Base-by-base conservation (phyloP, 2,888 invertebrate genomes). In the Xestia ashworthii region DNA sequence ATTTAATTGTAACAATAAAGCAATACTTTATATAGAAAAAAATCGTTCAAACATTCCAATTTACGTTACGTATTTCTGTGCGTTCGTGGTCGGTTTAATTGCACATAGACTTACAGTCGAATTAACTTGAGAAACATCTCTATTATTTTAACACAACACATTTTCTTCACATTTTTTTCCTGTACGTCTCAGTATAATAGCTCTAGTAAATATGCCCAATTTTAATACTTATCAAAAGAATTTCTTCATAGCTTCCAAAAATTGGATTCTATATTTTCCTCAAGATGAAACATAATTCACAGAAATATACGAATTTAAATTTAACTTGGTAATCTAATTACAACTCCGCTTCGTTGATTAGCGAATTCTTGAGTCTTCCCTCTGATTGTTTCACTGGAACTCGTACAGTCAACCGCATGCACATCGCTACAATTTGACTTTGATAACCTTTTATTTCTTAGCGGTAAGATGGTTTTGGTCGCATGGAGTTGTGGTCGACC, bases 341-440 rank as follows among this genome's bases (percentile, higher is more conserved):
- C 32, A 80, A 68, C 69, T 76, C 65, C 55, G 71, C 60, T 62
- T 12, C 83, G 78, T 85, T 85, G 81, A 85, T 87, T 78, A 74
- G 71, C 62, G 66, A 66, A 74, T 80, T 85, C 79, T 85, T 79
- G 60, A 73, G 81, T 62, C 76, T 76, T 78, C 41, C 16, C 67
- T 64, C 58, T 55, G 62, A 82, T 86, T 86, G 46, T 67, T 58
- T 50, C 14, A 12, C n/a, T 65, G 71, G 38, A 72, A 44, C 65
- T 22, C 4, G 81, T 74, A 78, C 55, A 50, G 38, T 58, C 50
- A 65, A 32, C 60, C 12, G 4, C 76, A 41, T 0, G 16, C 19
- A 14, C 0, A 44, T 53, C 9, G 5, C 14, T 22, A 19, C 9
- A 12, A 50, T 53, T 76, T 76, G 8, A 19, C 5, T 22, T 50